Base-by-base conservation (phyloP, 92 coral and sea anemone species). In the Phymanthus crucifer region DNA sequence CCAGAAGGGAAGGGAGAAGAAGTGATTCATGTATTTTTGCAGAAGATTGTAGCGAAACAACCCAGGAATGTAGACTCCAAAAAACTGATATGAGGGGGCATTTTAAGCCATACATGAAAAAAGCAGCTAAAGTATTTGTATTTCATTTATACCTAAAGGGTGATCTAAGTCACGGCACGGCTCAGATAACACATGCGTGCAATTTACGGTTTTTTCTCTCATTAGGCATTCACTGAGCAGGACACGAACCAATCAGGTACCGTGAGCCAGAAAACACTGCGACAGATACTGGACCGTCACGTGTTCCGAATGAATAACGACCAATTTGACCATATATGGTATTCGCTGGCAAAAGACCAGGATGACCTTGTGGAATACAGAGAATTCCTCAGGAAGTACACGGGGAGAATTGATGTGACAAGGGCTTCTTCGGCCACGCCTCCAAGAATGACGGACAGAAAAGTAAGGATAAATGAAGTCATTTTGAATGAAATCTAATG, bases 271-370 rank as follows among this genome's bases (percentile, higher is more conserved):
- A 69, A 75, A 12, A 71, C 87, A 10, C 85, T 93, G 2, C 91
- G 86, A 70, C 82, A 82, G 57, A 82, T 95, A 6, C 89, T 93
- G 69, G 87, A 89, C 57, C 90, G 84, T 48, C 93, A 93, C 89
- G 99, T 90, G 66, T 93, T 93, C 82, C 89, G 93, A 24, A 91
- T 96, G 90, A 96, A 86, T 78, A 86, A 85, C 48, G 89, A 93
- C 13, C 98, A 96, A 71, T 88, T 96, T 78, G 87, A 91, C 77
- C 91, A 89, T 75, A 87, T 93, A 74, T 96, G 96, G 92, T 86
- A 86, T 61, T 77, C 76, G 54, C 79, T 96, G 24, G 83, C 85
- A 12, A 86, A 85, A 56, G 90, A 80, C 84, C 76, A 84, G 23
- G 91, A 96, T 69, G 93, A 91, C n/a, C 40, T 77, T 1, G 90